A percentile compares a stretch with the other conserved stretches of the same genome.
Evolutionary conservation across 2,888 invertebrate genomes (phyloP).

Genomic region (Trisateles emortualis): DNA sequence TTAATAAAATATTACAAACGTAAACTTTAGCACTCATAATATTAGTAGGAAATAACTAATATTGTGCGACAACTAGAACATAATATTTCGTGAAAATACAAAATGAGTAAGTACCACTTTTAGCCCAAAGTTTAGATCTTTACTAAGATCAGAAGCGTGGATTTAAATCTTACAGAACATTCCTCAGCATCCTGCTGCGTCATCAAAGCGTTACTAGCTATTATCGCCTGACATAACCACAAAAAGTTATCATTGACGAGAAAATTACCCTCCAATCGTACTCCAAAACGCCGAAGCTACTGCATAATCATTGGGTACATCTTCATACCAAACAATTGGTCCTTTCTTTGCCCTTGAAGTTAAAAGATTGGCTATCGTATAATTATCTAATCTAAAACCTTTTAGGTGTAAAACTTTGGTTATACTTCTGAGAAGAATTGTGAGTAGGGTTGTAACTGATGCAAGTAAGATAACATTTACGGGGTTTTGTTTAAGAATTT

Average conservation of each 20-base stretch:
- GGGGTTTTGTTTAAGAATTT: conserved; percentile 3
- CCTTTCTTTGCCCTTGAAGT: conserved; percentile 59
- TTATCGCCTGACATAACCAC: conserved; percentile 41
- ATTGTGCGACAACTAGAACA: too few relatives aligned
- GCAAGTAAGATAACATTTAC: conserved; percentile 10
- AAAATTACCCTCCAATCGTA: conserved; percentile 66
- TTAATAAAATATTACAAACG: too few relatives aligned
- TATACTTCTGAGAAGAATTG: conserved; percentile 78
- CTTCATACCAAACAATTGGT: conserved; percentile 63
- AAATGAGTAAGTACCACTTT: too few relatives aligned
- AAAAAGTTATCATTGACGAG: conserved; percentile 60
- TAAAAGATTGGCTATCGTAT: conserved; percentile 69
- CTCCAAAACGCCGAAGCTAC: conserved; percentile 64
- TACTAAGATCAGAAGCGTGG: background rate
- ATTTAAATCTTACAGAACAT: conserved; percentile 2
- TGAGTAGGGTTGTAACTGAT: conserved; percentile 47
- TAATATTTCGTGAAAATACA: too few relatives aligned
- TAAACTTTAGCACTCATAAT: too few relatives aligned
- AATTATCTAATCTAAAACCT: conserved; percentile 86
- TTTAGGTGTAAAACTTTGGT: conserved; percentile 76
- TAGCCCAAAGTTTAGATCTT: background rate
- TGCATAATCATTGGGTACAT: conserved; percentile 75
- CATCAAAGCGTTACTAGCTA: conserved; percentile 39
- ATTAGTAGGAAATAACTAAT: too few relatives aligned
- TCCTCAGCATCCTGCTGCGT: conserved; percentile 29